Base-by-base conservation (phyloP, 2,797 vertebrate species). In the Clarias pachynema region DNA sequence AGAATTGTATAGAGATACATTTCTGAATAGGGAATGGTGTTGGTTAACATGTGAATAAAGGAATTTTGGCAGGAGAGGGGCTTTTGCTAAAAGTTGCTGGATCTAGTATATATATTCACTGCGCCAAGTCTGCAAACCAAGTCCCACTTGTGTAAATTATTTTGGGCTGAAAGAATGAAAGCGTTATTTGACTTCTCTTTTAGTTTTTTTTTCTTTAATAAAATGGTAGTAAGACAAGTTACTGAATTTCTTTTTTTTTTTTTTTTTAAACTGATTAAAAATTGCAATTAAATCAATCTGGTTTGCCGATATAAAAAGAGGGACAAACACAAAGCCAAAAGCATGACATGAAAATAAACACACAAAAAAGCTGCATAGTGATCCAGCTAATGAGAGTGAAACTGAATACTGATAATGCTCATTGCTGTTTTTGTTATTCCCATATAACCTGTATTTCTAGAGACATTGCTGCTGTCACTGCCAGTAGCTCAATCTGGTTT, bases 361-460 rank as follows among this genome's bases (percentile, higher is more conserved):
- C 85, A 91, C 90, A 90, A 85, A 88, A 88, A 86, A 91, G 89
- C 86, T 90, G 85, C 74, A 69, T 79, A 56, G 66, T 59, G 74
- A 62, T 85, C 84, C 77, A 69, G 56, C 34, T 86, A 49, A 15
- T 12, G 85, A 79, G 83, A 79, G 29, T 37, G 72, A 40, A 56
- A 53, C 72, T 91, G 91, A 93, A 89, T 85, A 90, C 87, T 88
- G 88, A 84, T 18, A 22, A 84, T 79, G 93, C 93, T 94, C 92
- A 93, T 88, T 88, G 86, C 78, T 95, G 92, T 95, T 95, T 91
- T 86, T 86, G 82, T 89, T 68, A 92, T 95, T 90, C 89, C 94
- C 92, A 94, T 93, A 82, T 92, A 31, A 87, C 81, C 87, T 84
- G 89, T 90, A 88, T 92, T 90, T 91, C 59, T 81, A 9, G 89